A percentile compares a stretch with the other conserved stretches of the same genome.
Evolutionary conservation across 2,797 vertebrate species (phyloP).

Genomic region (Taenioides sp.): DNA sequence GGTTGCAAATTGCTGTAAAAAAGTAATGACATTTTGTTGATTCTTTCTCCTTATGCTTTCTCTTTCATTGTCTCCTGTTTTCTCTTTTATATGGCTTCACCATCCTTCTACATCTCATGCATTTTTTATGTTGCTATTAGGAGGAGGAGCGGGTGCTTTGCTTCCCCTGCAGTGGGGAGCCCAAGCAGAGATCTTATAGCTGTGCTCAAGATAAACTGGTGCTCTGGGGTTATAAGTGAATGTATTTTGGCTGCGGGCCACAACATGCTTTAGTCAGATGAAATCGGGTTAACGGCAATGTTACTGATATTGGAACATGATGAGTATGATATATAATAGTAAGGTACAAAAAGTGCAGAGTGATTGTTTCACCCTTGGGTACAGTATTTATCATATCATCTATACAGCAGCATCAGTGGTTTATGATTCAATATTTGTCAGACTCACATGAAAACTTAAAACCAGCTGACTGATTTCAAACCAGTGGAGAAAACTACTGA

Average conservation of each 20-base stretch:
- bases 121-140: conserved; percentile 52
- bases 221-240: not conserved
- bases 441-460: not conserved
- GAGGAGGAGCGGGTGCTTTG: conserved; percentile 17
- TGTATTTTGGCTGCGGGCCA: not conserved
- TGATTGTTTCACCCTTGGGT: not conserved
- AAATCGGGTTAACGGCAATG: not conserved
- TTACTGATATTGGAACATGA: conserved; percentile 4
- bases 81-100: conserved; percentile 11
- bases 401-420: not conserved
- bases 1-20: not conserved
- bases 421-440: conserved; percentile 7
- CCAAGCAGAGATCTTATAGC: conserved; percentile 3
- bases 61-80: conserved; percentile 9
- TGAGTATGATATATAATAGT: not conserved
- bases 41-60: not conserved
- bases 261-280: not conserved
- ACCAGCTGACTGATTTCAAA: not conserved
- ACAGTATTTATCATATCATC: not conserved
- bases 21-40: not conserved
- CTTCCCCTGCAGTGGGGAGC: conserved; percentile 25
- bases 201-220: conserved; percentile 9
- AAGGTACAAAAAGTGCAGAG: not conserved
- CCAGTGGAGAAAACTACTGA: not conserved
- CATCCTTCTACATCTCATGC: conserved; percentile 32